Evolutionary conservation across 2,113 vertebrate genomes (phyloP).

Genomic region (Natator depressus): DNA sequence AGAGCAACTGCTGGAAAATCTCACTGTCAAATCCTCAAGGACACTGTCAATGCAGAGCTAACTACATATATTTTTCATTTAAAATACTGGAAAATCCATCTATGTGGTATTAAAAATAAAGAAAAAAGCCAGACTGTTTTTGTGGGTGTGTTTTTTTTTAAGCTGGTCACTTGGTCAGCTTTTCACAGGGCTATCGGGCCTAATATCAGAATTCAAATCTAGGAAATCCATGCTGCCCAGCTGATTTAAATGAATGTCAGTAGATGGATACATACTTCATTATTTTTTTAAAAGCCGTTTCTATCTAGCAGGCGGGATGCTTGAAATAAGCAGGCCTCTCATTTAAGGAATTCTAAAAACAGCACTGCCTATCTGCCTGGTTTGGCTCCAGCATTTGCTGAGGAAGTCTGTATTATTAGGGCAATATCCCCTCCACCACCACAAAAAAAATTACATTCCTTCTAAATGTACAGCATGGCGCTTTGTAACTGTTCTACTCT

Average conservation of each 20-base stretch:
- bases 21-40: slow-evolving; percentile 91
- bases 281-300: slow-evolving; percentile 29
- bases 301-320: slow-evolving; percentile 18
- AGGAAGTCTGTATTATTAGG: slow-evolving; percentile 33
- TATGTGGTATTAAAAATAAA: slow-evolving; percentile 72
- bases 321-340: slow-evolving; percentile 1
- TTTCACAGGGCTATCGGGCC: slow-evolving; percentile 39
- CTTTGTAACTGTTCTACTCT: background rate
- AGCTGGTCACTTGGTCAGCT: slow-evolving; percentile 70
- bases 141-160: background rate
- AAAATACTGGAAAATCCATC: slow-evolving; percentile 80
- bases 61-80: slow-evolving; percentile 87
- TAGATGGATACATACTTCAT: slow-evolving; percentile 22
- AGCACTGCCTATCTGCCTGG: background rate
- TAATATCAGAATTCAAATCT: slow-evolving; percentile 53
- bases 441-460: background rate
- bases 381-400: background rate
- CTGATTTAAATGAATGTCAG: slow-evolving; percentile 23
- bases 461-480: background rate
- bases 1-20: slow-evolving; percentile 90
- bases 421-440: background rate
- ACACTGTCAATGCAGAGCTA: slow-evolving; percentile 84
- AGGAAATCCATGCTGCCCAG: slow-evolving; percentile 24
- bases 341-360: slow-evolving; percentile 35
- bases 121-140: slow-evolving; percentile 23